phyloP scores from a whole-genome alignment of 2,888 invertebrate species.

The Eristalis intricaria region DNA sequence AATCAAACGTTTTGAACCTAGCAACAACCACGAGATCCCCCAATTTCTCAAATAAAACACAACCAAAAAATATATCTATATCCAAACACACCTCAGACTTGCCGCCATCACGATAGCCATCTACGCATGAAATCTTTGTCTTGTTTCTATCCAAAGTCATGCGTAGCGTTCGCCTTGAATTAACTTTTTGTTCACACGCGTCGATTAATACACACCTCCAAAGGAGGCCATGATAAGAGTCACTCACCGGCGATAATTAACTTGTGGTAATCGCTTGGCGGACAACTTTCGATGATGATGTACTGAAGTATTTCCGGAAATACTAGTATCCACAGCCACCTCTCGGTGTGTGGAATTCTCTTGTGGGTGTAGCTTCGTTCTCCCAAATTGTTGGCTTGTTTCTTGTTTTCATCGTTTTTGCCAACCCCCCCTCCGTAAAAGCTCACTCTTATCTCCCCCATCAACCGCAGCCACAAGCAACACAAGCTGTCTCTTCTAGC shows the following conservation, averaged over 20 bases:
- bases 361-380: neutral
- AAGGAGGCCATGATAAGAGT: neutral
- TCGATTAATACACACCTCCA: neutral
- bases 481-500: too few relatives aligned
- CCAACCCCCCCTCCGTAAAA: neutral
- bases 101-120: neutral
- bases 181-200: neutral
- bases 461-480: neutral
- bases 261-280: neutral
- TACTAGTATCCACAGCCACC: slow-evolving; percentile 14
- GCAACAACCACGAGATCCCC: neutral
- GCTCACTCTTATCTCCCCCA: neutral
- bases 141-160: neutral
- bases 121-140: neutral
- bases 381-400: neutral
- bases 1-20: neutral
- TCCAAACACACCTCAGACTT: neutral
- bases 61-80: neutral
- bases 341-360: neutral
- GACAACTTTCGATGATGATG: neutral
- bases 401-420: too few relatives aligned
- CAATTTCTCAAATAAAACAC: neutral
- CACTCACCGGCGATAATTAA: neutral
- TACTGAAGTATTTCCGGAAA: slow-evolving; percentile 13
- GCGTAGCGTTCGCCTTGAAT: neutral